These are phyloP conservation scores for Stenotaenia linearis DNA, from an alignment of 2,888 invertebrate genomes.

Conservation along the genomic window DNA sequence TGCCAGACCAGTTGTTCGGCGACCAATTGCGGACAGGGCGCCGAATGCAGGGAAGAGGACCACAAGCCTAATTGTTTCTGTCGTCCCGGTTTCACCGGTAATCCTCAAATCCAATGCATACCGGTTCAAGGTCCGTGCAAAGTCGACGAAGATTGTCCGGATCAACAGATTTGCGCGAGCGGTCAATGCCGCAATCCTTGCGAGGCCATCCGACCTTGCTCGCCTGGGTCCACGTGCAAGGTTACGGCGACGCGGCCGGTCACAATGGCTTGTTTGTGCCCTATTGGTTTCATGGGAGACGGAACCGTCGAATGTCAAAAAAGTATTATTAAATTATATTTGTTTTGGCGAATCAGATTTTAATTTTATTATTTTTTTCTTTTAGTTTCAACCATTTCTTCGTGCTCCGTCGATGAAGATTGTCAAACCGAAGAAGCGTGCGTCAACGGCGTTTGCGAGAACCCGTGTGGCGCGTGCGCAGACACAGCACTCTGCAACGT, in stretches of 20 bases:
- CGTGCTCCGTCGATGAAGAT: conserved; percentile 63
- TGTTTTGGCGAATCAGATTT: not conserved
- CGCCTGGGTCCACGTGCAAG: conserved; percentile 62
- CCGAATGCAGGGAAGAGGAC: conserved; percentile 68
- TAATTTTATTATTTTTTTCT: not conserved
- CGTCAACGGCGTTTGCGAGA: conserved; percentile 63
- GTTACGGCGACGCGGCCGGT: conserved; percentile 79
- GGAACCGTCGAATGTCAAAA: conserved; percentile 55
- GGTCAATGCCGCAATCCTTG: conserved; percentile 77
- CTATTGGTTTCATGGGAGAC: conserved; percentile 74
- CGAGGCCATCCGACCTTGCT: conserved; percentile 48
- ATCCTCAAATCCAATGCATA: conserved; percentile 35
- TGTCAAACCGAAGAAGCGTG: conserved; percentile 63
- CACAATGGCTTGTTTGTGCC: conserved; percentile 79
- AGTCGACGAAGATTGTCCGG: conserved; percentile 53
- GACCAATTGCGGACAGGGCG: conserved; percentile 68
- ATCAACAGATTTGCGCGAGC: conserved; percentile 70
- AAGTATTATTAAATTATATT: conserved; percentile 26
- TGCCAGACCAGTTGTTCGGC: conserved; percentile 60
- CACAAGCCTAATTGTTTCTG: conserved; percentile 83
- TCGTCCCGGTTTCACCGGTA: conserved; percentile 56
- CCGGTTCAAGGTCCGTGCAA: conserved; percentile 9
- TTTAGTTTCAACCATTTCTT: not conserved
- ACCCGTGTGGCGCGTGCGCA: conserved; percentile 74
- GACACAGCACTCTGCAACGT: conserved; percentile 65